Percentiles rank a stretch among this genome's conserved stretches.
These are phyloP conservation scores for Neotoxoptera formosana DNA, from an alignment of 1,140 invertebrate species.

Conservation along the genomic window DNA sequence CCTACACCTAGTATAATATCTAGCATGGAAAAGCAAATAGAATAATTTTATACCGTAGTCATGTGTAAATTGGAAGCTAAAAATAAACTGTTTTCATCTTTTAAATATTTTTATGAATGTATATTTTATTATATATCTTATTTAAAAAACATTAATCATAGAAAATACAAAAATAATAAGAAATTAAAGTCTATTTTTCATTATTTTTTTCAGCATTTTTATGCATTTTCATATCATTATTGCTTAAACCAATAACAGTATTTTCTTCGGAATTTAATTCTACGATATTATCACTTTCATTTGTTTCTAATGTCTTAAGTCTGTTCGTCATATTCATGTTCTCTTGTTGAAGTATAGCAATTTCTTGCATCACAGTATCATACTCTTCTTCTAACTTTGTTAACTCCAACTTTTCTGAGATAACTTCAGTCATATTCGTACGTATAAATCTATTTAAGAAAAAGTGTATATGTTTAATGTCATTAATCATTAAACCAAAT, in stretches of 20 bases:
- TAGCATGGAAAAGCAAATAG: background rate
- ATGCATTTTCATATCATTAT: background rate
- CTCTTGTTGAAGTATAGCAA: background rate
- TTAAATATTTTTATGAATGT: background rate
- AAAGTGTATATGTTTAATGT: background rate
- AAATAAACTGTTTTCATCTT: background rate
- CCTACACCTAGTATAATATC: background rate
- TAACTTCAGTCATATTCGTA: conserved; percentile 19
- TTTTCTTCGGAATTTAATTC: background rate
- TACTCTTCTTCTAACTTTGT: background rate
- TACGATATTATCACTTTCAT: background rate
- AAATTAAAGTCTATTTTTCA: background rate
- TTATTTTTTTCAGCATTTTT: no score
- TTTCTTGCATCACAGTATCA: background rate
- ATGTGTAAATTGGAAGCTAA: background rate
- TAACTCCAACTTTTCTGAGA: background rate
- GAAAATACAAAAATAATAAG: background rate
- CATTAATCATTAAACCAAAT: no score
- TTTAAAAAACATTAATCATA: background rate
- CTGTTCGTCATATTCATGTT: background rate
- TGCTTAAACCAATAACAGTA: background rate
- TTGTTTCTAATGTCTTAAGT: background rate
- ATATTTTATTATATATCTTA: background rate
- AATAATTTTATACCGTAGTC: background rate
- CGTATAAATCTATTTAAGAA: conserved; percentile 34